Evolutionary conservation across 2,888 invertebrate species (phyloP).

Genomic region (Drosophila fungiperda): DNA sequence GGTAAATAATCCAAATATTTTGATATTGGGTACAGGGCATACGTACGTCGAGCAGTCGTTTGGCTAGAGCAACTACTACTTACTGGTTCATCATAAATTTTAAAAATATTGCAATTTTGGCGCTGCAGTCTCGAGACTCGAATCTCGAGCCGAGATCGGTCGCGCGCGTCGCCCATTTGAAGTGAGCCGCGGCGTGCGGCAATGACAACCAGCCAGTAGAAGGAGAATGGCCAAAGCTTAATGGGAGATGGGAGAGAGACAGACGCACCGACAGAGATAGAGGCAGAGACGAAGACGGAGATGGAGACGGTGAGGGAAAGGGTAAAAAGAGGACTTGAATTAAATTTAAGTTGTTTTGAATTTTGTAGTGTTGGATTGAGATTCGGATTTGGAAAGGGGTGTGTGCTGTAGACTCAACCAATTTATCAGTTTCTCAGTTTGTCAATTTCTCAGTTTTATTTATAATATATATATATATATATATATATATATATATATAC

Average conservation of each 20-base stretch:
- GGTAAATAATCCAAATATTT: not conserved
- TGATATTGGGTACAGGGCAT: conserved; percentile 8
- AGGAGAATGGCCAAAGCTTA: conserved; percentile 51
- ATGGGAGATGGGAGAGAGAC: conserved; percentile 23
- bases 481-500: conserved; percentile 23
- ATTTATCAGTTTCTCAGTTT: conserved; percentile 34
- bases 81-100: conserved; percentile 74
- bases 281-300: not conserved
- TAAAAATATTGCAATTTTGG: conserved; percentile 77
- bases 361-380: conserved; percentile 38
- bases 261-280: not conserved
- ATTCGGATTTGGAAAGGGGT: conserved; percentile 37
- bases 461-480: conserved; percentile 19
- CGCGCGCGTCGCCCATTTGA: conserved; percentile 68
- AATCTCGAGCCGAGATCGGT: conserved; percentile 17
- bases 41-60: not conserved
- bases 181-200: conserved; percentile 72
- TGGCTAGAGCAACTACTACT: conserved; percentile 9
- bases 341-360: conserved; percentile 33
- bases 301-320: not conserved
- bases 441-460: conserved; percentile 14
- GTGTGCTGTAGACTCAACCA: conserved; percentile 54
- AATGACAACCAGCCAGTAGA: conserved; percentile 62
- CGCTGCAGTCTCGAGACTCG: conserved; percentile 41
- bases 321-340: conserved; percentile 3